Percentiles rank a stretch among this genome's conserved stretches.
These are phyloP conservation scores for Oasisia sp. DNA, from an alignment of 2,888 invertebrate species.

Conservation along the genomic window DNA sequence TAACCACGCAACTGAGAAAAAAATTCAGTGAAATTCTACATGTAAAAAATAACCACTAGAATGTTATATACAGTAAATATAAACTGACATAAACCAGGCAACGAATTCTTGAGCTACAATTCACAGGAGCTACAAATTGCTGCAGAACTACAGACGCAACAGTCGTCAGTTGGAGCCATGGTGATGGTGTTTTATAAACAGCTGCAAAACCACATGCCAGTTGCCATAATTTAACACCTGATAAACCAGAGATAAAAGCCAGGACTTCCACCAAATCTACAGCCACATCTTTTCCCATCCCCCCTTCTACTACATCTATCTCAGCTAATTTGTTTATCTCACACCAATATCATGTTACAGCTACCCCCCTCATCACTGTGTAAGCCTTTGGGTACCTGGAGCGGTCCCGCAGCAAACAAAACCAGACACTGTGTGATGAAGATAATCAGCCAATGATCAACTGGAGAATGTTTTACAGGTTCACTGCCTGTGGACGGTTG, in stretches of 20 bases:
- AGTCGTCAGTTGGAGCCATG: neutral
- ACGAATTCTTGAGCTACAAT: neutral
- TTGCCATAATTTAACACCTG: neutral
- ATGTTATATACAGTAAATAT: neutral
- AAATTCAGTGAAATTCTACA: neutral
- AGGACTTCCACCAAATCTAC: neutral
- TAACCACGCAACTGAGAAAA: neutral
- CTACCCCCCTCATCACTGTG: neutral
- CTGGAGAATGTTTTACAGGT: neutral
- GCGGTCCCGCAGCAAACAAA: neutral
- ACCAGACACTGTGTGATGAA: neutral
- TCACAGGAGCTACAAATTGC: neutral
- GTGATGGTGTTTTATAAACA: neutral
- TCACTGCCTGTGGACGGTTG: neutral
- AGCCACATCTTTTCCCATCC: neutral
- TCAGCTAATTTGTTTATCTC: constrained; percentile 13
- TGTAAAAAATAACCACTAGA: neutral
- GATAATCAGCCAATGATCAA: neutral
- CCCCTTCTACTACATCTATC: neutral
- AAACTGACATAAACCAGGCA: neutral
- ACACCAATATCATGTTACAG: neutral
- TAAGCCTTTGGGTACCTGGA: neutral
- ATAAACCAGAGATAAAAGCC: neutral
- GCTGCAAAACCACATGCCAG: neutral
- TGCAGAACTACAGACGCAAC: neutral